Evolutionary conservation across 2,113 vertebrate species (phyloP).

Genomic region (Micronisus gabar): DNA sequence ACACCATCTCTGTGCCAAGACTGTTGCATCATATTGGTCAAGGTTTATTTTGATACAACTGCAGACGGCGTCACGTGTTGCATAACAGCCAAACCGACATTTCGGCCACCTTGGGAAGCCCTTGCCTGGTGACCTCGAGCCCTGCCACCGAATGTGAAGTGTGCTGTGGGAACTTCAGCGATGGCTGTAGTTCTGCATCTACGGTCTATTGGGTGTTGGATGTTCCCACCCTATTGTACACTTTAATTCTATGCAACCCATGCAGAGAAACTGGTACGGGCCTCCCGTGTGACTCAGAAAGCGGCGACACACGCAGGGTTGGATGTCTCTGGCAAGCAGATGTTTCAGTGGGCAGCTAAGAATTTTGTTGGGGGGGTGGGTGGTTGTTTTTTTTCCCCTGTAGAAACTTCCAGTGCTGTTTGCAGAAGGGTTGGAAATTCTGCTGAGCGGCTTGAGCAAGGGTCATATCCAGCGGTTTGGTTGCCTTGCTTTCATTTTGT

Average conservation of each 20-base stretch:
- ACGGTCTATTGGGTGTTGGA: background rate
- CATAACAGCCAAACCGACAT: background rate
- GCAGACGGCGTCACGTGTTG: rapidly evolving
- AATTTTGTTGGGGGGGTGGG: rapidly evolving
- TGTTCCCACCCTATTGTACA: background rate
- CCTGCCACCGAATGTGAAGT: background rate
- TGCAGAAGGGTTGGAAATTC: background rate
- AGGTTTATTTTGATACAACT: background rate
- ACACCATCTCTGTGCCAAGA: background rate
- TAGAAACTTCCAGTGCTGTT: background rate
- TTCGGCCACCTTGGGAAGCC: background rate
- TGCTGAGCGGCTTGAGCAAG: background rate
- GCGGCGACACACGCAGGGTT: background rate
- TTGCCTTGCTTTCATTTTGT: background rate
- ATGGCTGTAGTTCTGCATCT: background rate
- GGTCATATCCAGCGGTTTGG: rapidly evolving
- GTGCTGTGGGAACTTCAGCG: rapidly evolving
- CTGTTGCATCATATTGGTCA: background rate
- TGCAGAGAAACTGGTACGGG: background rate
- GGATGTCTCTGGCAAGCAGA: constrained; percentile 27
- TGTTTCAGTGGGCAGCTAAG: constrained; percentile 5
- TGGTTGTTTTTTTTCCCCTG: background rate
- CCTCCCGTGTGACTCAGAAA: background rate
- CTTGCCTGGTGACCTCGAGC: background rate
- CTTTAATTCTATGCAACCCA: background rate